These are phyloP conservation scores for Acrobasis consociella DNA, from an alignment of 2,888 invertebrate species.

Conservation along the genomic window DNA sequence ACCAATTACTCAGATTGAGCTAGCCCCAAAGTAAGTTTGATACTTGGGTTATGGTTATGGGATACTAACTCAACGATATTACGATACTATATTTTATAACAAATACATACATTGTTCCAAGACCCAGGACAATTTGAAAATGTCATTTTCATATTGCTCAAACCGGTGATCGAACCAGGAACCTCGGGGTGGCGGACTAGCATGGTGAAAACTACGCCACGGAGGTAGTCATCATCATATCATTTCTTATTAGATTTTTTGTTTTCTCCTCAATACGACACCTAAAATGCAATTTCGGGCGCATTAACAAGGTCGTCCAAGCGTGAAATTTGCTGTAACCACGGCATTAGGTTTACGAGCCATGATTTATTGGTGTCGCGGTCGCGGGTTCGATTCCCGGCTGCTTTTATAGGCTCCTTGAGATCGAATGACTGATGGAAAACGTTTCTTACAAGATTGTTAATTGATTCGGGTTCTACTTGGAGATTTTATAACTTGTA, in stretches of 20 bases:
- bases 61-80: too few relatives aligned
- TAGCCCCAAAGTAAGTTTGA: too few relatives aligned
- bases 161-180: too few relatives aligned
- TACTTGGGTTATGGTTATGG: too few relatives aligned
- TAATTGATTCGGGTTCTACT: conserved; percentile 15
- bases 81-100: too few relatives aligned
- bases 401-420: conserved; percentile 30
- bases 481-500: conserved; percentile 3
- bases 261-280: conserved; percentile 4
- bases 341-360: conserved; percentile 53
- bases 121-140: too few relatives aligned
- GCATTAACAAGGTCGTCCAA: conserved; percentile 56
- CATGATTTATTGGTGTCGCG: conserved; percentile 58
- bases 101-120: too few relatives aligned
- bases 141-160: too few relatives aligned
- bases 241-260: not conserved
- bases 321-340: conserved; percentile 70
- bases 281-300: conserved; percentile 49
- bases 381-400: conserved; percentile 44
- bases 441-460: conserved; percentile 19
- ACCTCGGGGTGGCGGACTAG: too few relatives aligned
- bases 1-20: too few relatives aligned
- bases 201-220: too few relatives aligned
- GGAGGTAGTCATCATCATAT: not conserved
- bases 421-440: conserved; percentile 18